Conservation (phyloP, 2,888 invertebrate species). For the Lasioglossum lativentre region DNA sequence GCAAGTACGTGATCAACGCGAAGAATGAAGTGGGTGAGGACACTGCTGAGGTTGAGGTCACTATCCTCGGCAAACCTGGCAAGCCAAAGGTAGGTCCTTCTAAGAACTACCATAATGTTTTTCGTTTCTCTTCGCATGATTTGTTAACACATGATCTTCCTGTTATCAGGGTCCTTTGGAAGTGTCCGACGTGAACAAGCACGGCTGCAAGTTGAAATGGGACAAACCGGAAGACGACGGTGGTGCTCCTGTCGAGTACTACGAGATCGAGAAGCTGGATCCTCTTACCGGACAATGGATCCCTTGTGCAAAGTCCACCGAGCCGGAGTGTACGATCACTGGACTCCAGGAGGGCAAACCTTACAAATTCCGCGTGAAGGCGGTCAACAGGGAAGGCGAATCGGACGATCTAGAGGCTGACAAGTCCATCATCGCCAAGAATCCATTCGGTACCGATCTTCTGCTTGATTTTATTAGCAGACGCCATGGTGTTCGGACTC, state of each 20-base stretch:
- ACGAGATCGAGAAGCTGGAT: conserved; percentile 98
- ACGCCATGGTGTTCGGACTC: not conserved
- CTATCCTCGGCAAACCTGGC: conserved; percentile 92
- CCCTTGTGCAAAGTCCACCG: conserved; percentile 94
- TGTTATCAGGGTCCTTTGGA: conserved; percentile 91
- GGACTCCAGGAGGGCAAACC: conserved; percentile 97
- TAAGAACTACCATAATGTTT: not conserved
- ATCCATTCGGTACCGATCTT: conserved; percentile 93
- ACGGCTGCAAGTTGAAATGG: conserved; percentile 96
- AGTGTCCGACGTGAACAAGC: conserved; percentile 95
- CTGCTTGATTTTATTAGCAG: not conserved
- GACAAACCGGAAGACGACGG: conserved; percentile 98
- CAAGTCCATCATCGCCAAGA: conserved; percentile 97
- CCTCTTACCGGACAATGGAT: conserved; percentile 97
- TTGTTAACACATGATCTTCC: not conserved
- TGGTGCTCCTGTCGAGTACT: conserved; percentile 96
- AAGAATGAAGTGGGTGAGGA: conserved; percentile 97
- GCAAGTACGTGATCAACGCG: conserved; percentile 95
- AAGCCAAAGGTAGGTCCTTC: conserved; percentile 87
- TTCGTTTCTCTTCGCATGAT: not conserved
- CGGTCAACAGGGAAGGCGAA: conserved; percentile 99
- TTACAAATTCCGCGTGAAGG: conserved; percentile 99
- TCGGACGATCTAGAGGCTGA: conserved; percentile 98
- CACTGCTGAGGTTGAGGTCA: conserved; percentile 95
- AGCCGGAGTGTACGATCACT: conserved; percentile 93